A percentile compares a stretch with the other conserved stretches of the same genome.
Evolutionary conservation across 1,140 invertebrate species (phyloP).

Genomic region (Leptinotarsa texana): DNA sequence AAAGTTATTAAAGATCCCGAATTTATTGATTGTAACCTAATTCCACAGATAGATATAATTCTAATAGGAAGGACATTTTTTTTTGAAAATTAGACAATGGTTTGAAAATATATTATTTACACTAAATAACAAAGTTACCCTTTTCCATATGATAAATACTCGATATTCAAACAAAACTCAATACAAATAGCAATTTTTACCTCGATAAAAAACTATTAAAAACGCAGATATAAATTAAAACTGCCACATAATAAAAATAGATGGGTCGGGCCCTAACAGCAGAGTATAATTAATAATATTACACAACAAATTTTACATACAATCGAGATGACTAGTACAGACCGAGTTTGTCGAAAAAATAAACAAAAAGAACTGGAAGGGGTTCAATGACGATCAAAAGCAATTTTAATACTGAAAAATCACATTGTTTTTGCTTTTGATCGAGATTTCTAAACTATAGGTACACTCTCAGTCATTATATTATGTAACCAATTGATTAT

Average conservation of each 20-base stretch:
- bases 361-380: constrained; percentile 35
- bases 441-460: constrained; percentile 26
- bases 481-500: constrained; percentile 27
- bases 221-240: constrained; percentile 38
- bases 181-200: constrained; percentile 17
- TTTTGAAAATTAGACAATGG: not conserved
- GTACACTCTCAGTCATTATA: constrained; percentile 35
- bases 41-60: too few species aligned
- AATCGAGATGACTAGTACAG: constrained; percentile 54
- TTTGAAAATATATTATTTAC: constrained; percentile 26
- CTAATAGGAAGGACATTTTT: too few species aligned
- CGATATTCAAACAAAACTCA: not conserved
- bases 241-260: constrained; percentile 37
- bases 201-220: constrained; percentile 27
- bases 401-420: constrained; percentile 38
- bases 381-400: constrained; percentile 32
- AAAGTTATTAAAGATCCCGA: too few species aligned
- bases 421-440: constrained; percentile 32
- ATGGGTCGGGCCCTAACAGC: constrained; percentile 33
- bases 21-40: too few species aligned
- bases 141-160: constrained; percentile 34
- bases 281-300: constrained; percentile 44
- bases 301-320: constrained; percentile 51
- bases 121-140: constrained; percentile 42
- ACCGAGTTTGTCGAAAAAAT: constrained; percentile 48